Evolutionary conservation across 2,888 invertebrate species (phyloP).

Genomic region (Papilio demoleus): DNA sequence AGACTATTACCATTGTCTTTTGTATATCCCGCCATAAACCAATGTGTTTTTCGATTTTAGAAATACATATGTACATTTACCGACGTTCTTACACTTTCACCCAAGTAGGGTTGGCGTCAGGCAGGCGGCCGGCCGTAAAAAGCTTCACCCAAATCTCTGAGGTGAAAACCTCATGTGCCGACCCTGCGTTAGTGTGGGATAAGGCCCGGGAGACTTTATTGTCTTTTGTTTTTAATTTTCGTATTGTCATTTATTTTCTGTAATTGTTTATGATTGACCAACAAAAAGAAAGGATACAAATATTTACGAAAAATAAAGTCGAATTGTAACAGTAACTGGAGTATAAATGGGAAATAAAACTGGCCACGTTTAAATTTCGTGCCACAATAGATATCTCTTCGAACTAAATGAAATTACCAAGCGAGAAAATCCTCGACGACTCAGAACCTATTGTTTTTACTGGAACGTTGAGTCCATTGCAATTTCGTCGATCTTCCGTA

Average conservation of each 20-base stretch:
- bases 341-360: conserved; percentile 20
- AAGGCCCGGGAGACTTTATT: no score
- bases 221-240: no score
- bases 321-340: neutral
- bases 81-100: no score
- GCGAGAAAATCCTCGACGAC: conserved; percentile 32
- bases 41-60: no score
- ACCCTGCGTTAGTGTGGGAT: no score
- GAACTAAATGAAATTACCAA: conserved; percentile 31
- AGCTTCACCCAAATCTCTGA: no score
- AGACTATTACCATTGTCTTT: no score
- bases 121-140: no score
- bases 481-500: conserved; percentile 24
- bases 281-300: neutral
- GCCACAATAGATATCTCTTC: conserved; percentile 20
- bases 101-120: no score
- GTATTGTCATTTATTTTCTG: neutral
- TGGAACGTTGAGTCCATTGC: conserved; percentile 33
- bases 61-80: no score
- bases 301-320: neutral
- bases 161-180: no score
- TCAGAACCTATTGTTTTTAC: conserved; percentile 34
- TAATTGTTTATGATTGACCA: neutral
- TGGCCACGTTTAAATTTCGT: conserved; percentile 30
- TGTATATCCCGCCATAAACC: no score